Conservation (phyloP, 1,140 invertebrate species). For the Steinernema feltiae region DNA sequence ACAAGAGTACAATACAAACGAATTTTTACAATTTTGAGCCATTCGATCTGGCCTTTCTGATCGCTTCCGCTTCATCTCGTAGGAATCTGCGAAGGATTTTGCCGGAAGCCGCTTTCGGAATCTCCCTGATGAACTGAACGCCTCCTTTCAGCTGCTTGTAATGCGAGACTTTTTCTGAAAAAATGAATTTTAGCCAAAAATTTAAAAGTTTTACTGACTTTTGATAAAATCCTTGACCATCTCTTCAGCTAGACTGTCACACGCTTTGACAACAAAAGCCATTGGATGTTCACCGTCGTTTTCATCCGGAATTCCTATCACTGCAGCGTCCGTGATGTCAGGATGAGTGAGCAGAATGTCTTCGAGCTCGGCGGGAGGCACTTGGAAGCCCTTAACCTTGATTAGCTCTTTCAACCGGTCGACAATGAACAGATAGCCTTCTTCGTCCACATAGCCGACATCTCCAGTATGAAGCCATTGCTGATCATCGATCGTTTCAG, state of each 20-base stretch:
- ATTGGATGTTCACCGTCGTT: constrained; percentile 70
- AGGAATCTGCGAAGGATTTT: constrained; percentile 69
- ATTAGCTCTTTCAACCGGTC: constrained; percentile 82
- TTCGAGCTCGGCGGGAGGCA: constrained; percentile 79
- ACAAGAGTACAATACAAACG: too few species aligned
- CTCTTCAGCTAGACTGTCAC: constrained; percentile 47
- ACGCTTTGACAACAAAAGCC: constrained; percentile 70
- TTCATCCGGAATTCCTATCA: constrained; percentile 72
- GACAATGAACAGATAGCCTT: constrained; percentile 68
- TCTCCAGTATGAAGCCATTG: constrained; percentile 79
- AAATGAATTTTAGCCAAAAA: neutral
- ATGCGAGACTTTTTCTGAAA: constrained; percentile 36
- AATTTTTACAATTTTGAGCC: too few species aligned
- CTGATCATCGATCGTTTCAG: constrained; percentile 66
- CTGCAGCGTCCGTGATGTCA: constrained; percentile 71
- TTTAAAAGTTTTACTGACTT: constrained; percentile 18
- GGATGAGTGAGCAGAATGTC: constrained; percentile 70
- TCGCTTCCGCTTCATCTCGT: constrained; percentile 30
- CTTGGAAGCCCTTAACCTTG: constrained; percentile 76
- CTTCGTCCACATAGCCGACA: constrained; percentile 70
- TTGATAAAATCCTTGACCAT: constrained; percentile 48
- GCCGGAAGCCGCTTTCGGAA: constrained; percentile 70
- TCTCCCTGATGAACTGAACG: constrained; percentile 66
- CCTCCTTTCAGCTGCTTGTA: constrained; percentile 62
- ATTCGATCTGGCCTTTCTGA: neutral